Evolutionary conservation across 37 sponge, comb jelly and placozoan species (phyloP).

Genomic region (Hormiphora californensis): DNA sequence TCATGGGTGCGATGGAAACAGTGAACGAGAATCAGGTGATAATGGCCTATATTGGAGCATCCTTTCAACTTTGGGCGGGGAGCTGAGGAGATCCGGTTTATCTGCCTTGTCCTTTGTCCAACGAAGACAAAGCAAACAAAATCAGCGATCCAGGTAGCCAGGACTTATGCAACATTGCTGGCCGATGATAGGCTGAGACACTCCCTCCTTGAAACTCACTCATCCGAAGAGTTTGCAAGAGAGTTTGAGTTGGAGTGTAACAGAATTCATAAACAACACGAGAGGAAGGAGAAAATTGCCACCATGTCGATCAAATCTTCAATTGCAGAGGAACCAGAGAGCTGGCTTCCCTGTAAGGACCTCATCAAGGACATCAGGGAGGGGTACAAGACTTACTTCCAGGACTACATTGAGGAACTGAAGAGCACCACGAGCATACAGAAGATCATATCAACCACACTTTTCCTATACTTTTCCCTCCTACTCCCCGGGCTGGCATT

Average conservation of each 20-base stretch:
- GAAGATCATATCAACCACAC: conserved; percentile 3
- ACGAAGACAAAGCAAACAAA: conserved; percentile 51
- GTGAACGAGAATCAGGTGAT: conserved; percentile 20
- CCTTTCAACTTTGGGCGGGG: conserved; percentile 38
- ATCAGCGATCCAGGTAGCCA: conserved; percentile 36
- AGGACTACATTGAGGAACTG: not conserved
- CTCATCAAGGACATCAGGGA: not conserved
- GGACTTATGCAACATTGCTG: conserved; percentile 47
- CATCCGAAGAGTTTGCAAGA: conserved; percentile 18
- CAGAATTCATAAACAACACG: conserved; percentile 8
- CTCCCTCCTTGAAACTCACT: not conserved
- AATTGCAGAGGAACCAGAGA: too few species aligned
- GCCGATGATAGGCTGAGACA: conserved; percentile 42
- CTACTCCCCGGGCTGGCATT: not conserved
- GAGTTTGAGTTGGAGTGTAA: conserved; percentile 45
- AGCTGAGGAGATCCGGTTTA: conserved; percentile 38
- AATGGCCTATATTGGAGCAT: conserved; percentile 10
- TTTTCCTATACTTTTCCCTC: conserved; percentile 23
- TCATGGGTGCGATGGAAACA: not conserved
- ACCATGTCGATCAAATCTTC: too few species aligned
- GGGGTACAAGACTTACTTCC: not conserved
- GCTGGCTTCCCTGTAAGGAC: not conserved
- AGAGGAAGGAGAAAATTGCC: not conserved
- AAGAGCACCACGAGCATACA: not conserved
- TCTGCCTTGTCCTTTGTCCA: conserved; percentile 17